Evolutionary conservation across 2,888 invertebrate genomes (phyloP).

Genomic region (Eulithis testata): DNA sequence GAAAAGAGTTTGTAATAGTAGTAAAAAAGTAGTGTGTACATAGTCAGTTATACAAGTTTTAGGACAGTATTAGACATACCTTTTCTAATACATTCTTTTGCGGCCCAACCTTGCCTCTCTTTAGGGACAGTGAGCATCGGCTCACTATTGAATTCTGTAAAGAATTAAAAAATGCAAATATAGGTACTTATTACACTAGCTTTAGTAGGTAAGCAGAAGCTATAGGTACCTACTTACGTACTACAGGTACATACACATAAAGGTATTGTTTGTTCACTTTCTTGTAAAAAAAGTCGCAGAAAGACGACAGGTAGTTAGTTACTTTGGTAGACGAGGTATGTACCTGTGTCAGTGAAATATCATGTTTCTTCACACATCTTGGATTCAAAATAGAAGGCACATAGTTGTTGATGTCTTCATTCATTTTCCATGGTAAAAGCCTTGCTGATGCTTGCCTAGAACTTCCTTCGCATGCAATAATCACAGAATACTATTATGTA

Average conservation of each 20-base stretch:
- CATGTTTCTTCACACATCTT: conserved; percentile 54
- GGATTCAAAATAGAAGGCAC: conserved; percentile 71
- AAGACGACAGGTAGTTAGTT: not conserved
- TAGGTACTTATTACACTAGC: no score
- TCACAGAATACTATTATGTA: no score
- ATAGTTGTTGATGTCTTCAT: conserved; percentile 63
- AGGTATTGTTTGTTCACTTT: no score
- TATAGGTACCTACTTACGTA: no score
- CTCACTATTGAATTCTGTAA: conserved; percentile 60
- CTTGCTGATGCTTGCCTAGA: no score
- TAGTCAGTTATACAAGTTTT: no score
- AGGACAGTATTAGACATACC: conserved; percentile 11
- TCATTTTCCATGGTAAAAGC: conserved; percentile 41
- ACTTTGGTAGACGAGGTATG: conserved; percentile 48
- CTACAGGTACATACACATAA: no score
- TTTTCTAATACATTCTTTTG: conserved; percentile 11
- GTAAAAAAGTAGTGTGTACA: no score
- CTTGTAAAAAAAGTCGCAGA: no score
- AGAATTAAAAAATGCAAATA: not conserved
- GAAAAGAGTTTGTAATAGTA: not conserved
- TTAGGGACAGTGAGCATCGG: conserved; percentile 61
- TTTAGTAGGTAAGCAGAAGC: no score
- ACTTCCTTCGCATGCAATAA: no score
- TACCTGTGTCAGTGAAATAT: conserved; percentile 59
- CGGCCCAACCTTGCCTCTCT: conserved; percentile 44